Evolutionary conservation across 2,888 invertebrate species (phyloP), one percentile per base, ranked within the genome.

Genomic region (Agonum fuliginosum): DNA sequence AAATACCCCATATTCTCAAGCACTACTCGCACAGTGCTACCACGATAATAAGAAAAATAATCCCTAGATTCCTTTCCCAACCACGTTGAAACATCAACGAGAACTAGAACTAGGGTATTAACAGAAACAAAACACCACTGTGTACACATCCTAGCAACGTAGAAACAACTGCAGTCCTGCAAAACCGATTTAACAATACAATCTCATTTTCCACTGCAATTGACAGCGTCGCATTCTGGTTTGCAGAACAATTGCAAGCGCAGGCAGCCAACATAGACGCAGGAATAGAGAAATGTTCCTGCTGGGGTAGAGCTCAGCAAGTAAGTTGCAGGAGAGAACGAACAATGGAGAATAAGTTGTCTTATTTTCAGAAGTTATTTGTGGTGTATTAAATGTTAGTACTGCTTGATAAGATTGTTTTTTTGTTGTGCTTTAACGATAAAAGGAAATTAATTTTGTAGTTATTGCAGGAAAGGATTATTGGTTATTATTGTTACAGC

Each of bases 201-300:
- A 73, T 73, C 43, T 73, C 73, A 58, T 73, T 73, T 48, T 73
- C 24, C 22, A 41, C 14, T 58, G 58, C 73, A 73, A 73, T 73
- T 54, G 73, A 58, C 73, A 58, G 37, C 24, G 22, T 22, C 27
- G 27, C 71, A 17, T 34, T 24, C 51, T 22, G 30, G 70, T 30
- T 14, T 30, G 19, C 30, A 30, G 71, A 71, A 71, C 51, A 71
- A 71, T 71, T 71, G 27, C 30, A 27, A n/a, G 19, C 12, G 71
- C 12, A 51, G 71, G 51, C 51, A 48, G 34, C 34, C 27, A 70
- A 70, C 70, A 70, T 6, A 14, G 65, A 30, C 48, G 48, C 14
- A 12, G 2, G 17, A n/a, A 14, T 12, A 14, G 54, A 54, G 10
- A 8, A 12, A n/a, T 10, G 54, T 54, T 27, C 24, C 54, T 58